Conservation (phyloP, 1,140 invertebrate genomes). For the Gonioctena quinquepunctata region DNA sequence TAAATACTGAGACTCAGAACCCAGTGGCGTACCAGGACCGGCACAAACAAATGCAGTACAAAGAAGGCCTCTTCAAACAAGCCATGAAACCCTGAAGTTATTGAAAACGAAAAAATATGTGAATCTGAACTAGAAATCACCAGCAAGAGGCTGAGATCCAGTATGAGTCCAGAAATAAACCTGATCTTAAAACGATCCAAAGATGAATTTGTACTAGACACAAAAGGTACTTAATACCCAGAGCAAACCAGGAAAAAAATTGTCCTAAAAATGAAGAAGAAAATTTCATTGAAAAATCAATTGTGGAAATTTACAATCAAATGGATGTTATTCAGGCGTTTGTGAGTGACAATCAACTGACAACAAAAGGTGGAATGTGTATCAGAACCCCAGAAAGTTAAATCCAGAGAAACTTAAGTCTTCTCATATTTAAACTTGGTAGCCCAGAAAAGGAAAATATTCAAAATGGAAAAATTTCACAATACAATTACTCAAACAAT, state of each 20-base stretch:
- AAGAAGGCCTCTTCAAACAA: background rate
- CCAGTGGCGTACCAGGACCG: background rate
- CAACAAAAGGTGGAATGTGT: background rate
- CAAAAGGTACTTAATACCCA: background rate
- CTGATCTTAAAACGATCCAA: background rate
- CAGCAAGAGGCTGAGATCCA: background rate
- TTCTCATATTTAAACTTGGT: background rate
- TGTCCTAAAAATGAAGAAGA: background rate
- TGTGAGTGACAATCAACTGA: background rate
- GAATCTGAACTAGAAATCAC: background rate
- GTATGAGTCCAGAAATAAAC: background rate
- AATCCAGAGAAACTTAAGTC: background rate
- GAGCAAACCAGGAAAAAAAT: background rate
- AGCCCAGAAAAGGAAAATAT: background rate
- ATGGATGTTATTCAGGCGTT: background rate
- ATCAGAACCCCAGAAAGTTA: background rate
- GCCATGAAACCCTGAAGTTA: background rate
- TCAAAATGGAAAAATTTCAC: too few relatives aligned
- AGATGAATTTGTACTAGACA: background rate
- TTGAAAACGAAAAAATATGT: background rate
- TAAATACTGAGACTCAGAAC: background rate
- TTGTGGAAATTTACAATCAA: background rate
- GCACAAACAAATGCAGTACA: background rate
- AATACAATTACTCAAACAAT: too few relatives aligned
- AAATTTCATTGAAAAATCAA: background rate